Evolutionary conservation across 1,140 invertebrate genomes (phyloP).

Genomic region (Schlechtendalia chinensis): DNA sequence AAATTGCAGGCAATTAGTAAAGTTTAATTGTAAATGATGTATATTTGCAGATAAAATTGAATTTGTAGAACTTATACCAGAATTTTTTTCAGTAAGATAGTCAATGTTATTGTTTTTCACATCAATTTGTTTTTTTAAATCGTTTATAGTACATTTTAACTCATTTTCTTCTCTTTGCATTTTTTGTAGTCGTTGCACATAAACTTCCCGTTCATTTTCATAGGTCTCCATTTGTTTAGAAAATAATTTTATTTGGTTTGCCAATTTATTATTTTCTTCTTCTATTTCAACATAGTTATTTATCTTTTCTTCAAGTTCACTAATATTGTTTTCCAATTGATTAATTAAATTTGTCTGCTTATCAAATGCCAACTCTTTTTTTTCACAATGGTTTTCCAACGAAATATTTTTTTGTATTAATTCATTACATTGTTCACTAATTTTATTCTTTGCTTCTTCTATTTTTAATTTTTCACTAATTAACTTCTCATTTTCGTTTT

Average conservation of each 20-base stretch:
- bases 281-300: conserved; percentile 44
- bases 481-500: conserved; percentile 43
- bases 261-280: conserved; percentile 45
- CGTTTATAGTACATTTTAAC: background rate
- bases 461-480: conserved; percentile 35
- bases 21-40: conserved; percentile 25
- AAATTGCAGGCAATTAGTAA: conserved; percentile 25
- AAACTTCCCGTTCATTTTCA: conserved; percentile 37
- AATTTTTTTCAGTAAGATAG: background rate
- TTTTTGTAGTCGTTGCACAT: conserved; percentile 41
- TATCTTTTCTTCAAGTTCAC: conserved; percentile 50
- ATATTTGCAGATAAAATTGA: background rate
- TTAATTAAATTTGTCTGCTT: conserved; percentile 44
- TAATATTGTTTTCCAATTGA: conserved; percentile 46
- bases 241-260: background rate
- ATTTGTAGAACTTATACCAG: conserved; percentile 1
- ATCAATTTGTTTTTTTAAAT: conserved; percentile 2
- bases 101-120: background rate
- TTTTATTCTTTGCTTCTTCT: conserved; percentile 35
- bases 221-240: conserved; percentile 28
- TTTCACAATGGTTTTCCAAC: conserved; percentile 42
- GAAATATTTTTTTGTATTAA: conserved; percentile 51
- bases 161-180: conserved; percentile 24
- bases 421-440: conserved; percentile 44
- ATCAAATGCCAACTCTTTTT: conserved; percentile 50